Conservation (phyloP, 2,113 vertebrate genomes). For the Gymnogyps californianus region DNA sequence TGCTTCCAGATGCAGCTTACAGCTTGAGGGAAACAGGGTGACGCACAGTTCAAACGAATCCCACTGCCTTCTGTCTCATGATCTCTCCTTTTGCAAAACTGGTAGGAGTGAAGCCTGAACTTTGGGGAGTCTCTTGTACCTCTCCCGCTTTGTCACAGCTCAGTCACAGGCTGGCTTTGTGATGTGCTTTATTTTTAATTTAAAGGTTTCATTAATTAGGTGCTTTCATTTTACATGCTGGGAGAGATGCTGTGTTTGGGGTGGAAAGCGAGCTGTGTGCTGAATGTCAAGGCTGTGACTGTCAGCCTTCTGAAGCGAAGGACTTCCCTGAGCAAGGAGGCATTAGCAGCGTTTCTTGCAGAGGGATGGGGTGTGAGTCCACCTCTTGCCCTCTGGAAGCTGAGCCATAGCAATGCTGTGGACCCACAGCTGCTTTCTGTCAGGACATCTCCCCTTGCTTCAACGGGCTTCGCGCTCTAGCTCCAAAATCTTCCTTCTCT, state of each 20-base stretch:
- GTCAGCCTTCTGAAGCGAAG: not conserved
- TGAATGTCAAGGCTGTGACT: not conserved
- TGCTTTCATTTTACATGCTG: not conserved
- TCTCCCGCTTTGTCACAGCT: not conserved
- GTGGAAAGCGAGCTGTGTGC: not conserved
- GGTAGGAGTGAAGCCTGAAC: not conserved
- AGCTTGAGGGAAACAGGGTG: not conserved
- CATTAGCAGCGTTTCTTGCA: not conserved
- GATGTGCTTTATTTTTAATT: not conserved
- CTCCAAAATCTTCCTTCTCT: not conserved
- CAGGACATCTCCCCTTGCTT: not conserved
- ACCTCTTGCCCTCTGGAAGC: not conserved
- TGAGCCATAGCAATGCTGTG: not conserved
- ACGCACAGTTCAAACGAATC: not conserved
- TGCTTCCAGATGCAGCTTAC: not conserved
- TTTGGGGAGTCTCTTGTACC: not conserved
- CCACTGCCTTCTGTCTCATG: not conserved
- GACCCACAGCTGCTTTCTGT: not conserved
- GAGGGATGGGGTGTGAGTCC: not conserved
- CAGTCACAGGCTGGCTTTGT: not conserved
- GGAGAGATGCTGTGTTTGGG: not conserved
- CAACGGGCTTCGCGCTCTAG: not conserved
- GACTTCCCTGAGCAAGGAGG: not conserved
- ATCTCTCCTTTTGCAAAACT: not conserved
- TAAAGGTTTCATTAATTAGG: not conserved